phyloP scores from a whole-genome alignment of 2,113 vertebrate genomes.

The Archilochus colubris region DNA sequence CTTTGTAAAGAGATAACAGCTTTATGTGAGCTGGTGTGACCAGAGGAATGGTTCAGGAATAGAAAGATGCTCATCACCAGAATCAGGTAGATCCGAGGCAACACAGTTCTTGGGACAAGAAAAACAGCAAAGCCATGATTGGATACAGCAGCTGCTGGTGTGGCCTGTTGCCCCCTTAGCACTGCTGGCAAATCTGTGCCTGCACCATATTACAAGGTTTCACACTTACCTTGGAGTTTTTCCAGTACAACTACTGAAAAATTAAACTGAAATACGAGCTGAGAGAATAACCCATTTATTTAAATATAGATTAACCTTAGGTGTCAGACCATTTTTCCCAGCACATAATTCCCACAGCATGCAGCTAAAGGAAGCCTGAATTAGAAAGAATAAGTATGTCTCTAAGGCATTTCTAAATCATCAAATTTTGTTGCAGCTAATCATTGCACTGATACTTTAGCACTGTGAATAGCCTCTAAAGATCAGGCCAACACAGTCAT shows the following conservation, averaged over 20 bases:
- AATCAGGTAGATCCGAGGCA: neutral
- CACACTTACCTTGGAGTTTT: constrained; percentile 17
- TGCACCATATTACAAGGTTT: neutral
- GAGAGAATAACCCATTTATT: constrained; percentile 35
- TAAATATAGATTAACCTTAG: constrained; percentile 42
- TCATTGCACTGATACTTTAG: neutral
- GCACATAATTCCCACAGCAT: neutral
- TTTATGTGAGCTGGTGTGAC: neutral
- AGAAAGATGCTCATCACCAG: neutral
- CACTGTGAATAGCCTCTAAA: constrained; percentile 2
- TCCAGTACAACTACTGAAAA: constrained; percentile 49
- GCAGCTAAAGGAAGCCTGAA: constrained; percentile 2
- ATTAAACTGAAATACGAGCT: constrained; percentile 6
- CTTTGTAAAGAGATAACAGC: neutral
- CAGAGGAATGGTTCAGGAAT: neutral
- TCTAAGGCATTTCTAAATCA: constrained; percentile 12
- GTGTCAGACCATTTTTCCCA: neutral
- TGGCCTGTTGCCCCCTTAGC: neutral
- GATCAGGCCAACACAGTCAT: constrained; percentile 1
- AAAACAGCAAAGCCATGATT: neutral
- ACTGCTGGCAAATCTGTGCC: neutral
- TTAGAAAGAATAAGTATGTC: neutral
- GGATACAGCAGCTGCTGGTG: neutral
- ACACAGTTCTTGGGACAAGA: neutral
- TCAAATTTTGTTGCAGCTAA: neutral